Base-by-base conservation (phyloP, 2,113 vertebrate genomes). In the Dolichotis patagonum region DNA sequence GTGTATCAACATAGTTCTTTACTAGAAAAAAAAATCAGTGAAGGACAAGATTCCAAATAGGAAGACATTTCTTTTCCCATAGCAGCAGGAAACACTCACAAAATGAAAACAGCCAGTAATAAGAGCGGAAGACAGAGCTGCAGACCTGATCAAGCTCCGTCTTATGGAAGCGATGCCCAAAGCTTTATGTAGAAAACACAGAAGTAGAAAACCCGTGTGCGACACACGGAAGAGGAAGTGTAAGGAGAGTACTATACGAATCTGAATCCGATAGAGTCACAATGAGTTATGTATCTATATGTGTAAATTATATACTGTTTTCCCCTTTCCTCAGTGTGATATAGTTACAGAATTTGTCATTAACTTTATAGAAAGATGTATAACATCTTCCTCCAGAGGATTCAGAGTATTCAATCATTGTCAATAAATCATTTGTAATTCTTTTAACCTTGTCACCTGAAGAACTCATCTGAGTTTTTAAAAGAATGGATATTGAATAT, bases 21-120 rank as follows among this genome's bases (percentile, higher is more conserved):
- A 77, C 28, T 13, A 92, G 81, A 32, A 28, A 89, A 89, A 87
- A 89, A 90, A 90, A 62, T 94, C 24, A 77, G 84, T n/a, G 17
- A 93, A 46, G 14, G 52, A 49, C 12, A 96, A 88, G 30, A 85
- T 6, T 1, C 26, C 30, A 63, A 17, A 60, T 85, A 80, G 12
- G 62, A 90, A 5, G 54, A 12, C 7, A 20, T 32, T 62, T 91
- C 60, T 69, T 41, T 26, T 24, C 35, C 35, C n/a, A 62, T 41
- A 22, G 24, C 60, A 28, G 32, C 1, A 82, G 46, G 87, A 91
- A 85, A 63, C 13, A 54, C 1, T 12, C 16, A 46, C 2, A n/a
- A 17, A 85, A 65, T 88, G 30, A 7, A 73, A 88, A 81, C 0
- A 93, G 69, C 13, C 35, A 81, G 62, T 52, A n/a, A 3, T 73